Base-by-base conservation (phyloP, 64 coral and sea anemone species). In the Stylophora pistillata region DNA sequence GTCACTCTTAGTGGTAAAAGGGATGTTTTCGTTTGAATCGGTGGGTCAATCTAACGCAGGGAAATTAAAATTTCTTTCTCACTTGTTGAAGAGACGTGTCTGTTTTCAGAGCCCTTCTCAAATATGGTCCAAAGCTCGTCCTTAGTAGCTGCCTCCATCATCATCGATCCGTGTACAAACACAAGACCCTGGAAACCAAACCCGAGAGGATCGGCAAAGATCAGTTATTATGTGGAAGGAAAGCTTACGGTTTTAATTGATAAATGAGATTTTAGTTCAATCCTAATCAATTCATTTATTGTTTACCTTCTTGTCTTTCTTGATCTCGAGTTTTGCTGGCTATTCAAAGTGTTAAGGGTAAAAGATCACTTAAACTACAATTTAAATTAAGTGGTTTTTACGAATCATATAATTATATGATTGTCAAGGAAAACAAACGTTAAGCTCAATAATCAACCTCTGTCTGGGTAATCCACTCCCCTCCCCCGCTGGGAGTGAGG, bases 221-320 rank as follows among this genome's bases (percentile, higher is more conserved):
- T 31, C 16, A 82, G 33, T 30, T 53, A 81, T 25, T 25, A 21
- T 25, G 37, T 60, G 58, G 58, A 68, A 25, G n/a, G 18, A 20
- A 66, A 66, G 25, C 21, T n/a, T 68, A 25, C 64, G 26, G 1
- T n/a, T 60, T 65, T 65, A 9, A 23, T 13, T 71, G 76, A 53
- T 61, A 77, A 4, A 59, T 65, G 20, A 65, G 18, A 65, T 9
- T 65, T 20, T 68, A 68, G 0, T n/a, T 68, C 64, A 68, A 26
- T 11, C 53, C 73, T 52, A 28, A 57, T 9, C 11, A 21, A 77
- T 27, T 4, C 16, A 54, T 26, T 55, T 14, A 29, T 57, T 56
- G 37, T 56, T 87, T 25, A 99, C 97, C 97, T 99, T 99, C 63
- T 99, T 99, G 15, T 99, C 97, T 88, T 99, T 99, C 73, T 99